Conservation (phyloP, 2,888 invertebrate genomes). For the Punctoribates punctum region DNA sequence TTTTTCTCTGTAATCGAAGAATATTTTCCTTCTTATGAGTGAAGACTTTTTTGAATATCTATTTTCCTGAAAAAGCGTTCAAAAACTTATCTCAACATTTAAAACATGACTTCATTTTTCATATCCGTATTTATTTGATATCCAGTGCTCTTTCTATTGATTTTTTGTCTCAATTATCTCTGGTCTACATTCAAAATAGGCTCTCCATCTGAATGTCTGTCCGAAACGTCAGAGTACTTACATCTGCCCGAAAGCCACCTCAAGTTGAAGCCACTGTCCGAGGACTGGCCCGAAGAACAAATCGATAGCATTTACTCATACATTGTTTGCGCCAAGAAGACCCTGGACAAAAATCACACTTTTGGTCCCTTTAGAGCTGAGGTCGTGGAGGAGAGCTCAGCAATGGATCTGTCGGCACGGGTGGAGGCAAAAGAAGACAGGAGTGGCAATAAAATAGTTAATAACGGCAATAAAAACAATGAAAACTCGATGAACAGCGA, state of each 20-base stretch:
- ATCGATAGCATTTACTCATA: conserved; percentile 19
- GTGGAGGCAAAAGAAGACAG: not conserved
- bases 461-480: conserved; percentile 5
- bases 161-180: not conserved
- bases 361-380: conserved; percentile 8
- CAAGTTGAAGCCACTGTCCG: not conserved
- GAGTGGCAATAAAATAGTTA: not conserved
- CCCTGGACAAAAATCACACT: not conserved
- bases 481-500: not conserved
- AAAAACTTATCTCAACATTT: too few relatives aligned
- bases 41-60: not conserved
- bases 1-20: not conserved
- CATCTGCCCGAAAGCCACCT: not conserved
- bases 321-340: not conserved
- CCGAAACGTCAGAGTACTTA: not conserved
- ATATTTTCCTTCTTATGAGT: not conserved
- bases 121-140: too few relatives aligned
- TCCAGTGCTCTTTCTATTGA: not conserved
- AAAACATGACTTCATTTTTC: too few relatives aligned
- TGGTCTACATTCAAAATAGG: not conserved
- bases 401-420: not conserved
- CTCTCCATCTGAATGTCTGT: conserved; percentile 25
- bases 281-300: not conserved
- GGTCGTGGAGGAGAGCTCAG: not conserved
- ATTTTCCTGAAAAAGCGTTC: not conserved